Conservation (phyloP, 1,140 invertebrate genomes). For the Thalassaphorura encarpata region DNA sequence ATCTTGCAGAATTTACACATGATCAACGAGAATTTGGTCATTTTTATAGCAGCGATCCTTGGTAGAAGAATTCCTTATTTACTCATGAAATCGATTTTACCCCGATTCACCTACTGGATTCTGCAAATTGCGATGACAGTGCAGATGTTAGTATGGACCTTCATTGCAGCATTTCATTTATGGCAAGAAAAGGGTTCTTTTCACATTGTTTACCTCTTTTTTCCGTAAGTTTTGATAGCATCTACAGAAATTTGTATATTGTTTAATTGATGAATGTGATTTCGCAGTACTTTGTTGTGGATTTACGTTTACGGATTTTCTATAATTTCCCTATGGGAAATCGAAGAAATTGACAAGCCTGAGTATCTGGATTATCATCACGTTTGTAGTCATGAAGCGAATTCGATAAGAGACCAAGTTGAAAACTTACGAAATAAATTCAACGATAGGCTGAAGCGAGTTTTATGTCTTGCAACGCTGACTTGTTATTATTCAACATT, state of each 20-base stretch:
- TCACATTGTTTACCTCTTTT: slow-evolving; percentile 53
- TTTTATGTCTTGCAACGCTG: slow-evolving; percentile 77
- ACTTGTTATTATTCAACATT: slow-evolving; percentile 86
- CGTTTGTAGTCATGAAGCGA: slow-evolving; percentile 41
- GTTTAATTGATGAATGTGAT: slow-evolving; percentile 14
- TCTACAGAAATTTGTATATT: background rate
- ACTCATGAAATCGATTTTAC: slow-evolving; percentile 24
- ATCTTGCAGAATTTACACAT: slow-evolving; percentile 85
- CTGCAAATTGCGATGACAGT: slow-evolving; percentile 32
- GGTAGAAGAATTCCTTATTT: slow-evolving; percentile 64
- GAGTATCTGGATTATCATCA: slow-evolving; percentile 35
- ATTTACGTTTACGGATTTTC: slow-evolving; percentile 67
- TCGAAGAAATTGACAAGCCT: slow-evolving; percentile 21
- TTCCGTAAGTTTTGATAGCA: slow-evolving; percentile 64
- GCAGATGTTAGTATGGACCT: slow-evolving; percentile 47
- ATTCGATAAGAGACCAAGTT: slow-evolving; percentile 67
- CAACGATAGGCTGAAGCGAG: slow-evolving; percentile 74
- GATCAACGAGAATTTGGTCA: slow-evolving; percentile 75
- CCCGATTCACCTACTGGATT: slow-evolving; percentile 23
- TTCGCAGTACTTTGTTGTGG: slow-evolving; percentile 64
- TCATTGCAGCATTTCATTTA: slow-evolving; percentile 41
- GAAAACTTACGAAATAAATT: slow-evolving; percentile 74
- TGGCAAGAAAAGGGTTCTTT: slow-evolving; percentile 12
- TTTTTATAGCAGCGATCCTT: slow-evolving; percentile 69
- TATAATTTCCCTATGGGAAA: slow-evolving; percentile 18